Conservation (phyloP, 2,888 invertebrate genomes). For the Meta bourneti region DNA sequence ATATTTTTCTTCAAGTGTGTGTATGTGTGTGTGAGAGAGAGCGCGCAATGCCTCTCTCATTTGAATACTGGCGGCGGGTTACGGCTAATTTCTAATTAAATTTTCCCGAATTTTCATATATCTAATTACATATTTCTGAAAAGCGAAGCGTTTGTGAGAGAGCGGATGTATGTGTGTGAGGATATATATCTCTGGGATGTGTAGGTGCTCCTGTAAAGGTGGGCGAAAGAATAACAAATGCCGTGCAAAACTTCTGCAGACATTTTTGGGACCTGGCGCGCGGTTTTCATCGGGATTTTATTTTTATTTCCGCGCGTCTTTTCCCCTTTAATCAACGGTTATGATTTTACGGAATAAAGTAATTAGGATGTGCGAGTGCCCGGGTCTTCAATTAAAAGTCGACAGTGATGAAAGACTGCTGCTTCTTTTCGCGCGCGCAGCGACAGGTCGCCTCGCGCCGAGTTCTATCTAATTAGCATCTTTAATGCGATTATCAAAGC, state of each 20-base stretch:
- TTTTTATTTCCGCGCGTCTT: conserved; percentile 46
- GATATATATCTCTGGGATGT: conserved; percentile 52
- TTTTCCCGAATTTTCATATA: conserved; percentile 77
- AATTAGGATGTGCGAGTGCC: conserved; percentile 57
- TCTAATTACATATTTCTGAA: conserved; percentile 77
- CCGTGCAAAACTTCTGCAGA: conserved; percentile 70
- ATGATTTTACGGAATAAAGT: conserved; percentile 74
- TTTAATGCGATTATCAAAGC: conserved; percentile 55
- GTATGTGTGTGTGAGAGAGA: conserved; percentile 49
- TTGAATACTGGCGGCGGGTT: conserved; percentile 77
- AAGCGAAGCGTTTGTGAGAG: conserved; percentile 72
- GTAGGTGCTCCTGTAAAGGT: conserved; percentile 38
- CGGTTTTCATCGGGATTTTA: conserved; percentile 58
- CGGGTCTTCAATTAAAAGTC: conserved; percentile 62
- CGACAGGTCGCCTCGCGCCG: conserved; percentile 18
- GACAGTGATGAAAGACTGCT: conserved; percentile 50
- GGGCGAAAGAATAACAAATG: conserved; percentile 74
- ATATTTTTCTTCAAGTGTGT: conserved; percentile 77
- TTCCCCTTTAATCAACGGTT: conserved; percentile 65
- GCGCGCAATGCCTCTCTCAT: conserved; percentile 65
- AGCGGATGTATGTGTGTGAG: conserved; percentile 69
- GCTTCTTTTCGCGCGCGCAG: conserved; percentile 20
- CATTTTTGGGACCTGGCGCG: conserved; percentile 69
- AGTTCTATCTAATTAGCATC: conserved; percentile 51
- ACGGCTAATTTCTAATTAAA: conserved; percentile 77